phyloP scores from a whole-genome alignment of 2,797 vertebrate genomes.

The Triplophysa yarkandensis region DNA sequence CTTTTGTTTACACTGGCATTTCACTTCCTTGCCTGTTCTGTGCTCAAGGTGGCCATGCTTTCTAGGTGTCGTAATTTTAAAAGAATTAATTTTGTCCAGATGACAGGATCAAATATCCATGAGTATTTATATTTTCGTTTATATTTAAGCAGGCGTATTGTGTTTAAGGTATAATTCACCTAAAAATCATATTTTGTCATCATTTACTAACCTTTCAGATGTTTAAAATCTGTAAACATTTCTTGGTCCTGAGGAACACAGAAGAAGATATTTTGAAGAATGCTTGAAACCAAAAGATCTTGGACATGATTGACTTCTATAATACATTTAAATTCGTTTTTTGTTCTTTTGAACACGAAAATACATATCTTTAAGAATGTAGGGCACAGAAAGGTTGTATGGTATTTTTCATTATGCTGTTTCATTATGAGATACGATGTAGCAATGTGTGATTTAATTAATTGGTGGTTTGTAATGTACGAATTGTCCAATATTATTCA shows the following conservation, averaged over 20 bases:
- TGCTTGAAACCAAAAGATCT: too few relatives aligned
- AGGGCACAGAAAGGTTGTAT: background rate
- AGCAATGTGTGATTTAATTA: background rate
- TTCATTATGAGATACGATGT: background rate
- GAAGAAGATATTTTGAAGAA: too few relatives aligned
- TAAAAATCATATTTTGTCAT: too few relatives aligned
- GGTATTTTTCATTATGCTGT: background rate
- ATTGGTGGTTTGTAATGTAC: background rate
- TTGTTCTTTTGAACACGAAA: too few relatives aligned
- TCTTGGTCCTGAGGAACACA: too few relatives aligned
- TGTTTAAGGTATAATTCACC: too few relatives aligned
- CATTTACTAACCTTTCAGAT: too few relatives aligned
- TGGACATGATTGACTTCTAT: too few relatives aligned
- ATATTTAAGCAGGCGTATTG: conserved; percentile 3
- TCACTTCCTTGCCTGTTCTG: conserved; percentile 5
- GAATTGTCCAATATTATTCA: background rate
- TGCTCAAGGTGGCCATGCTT: conserved; percentile 22
- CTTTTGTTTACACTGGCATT: conserved; percentile 32
- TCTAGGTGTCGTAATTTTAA: conserved; percentile 2
- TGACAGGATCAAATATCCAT: conserved; percentile 10
- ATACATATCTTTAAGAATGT: background rate
- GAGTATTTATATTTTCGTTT: conserved; percentile 14
- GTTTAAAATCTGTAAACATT: too few relatives aligned
- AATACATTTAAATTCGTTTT: too few relatives aligned
- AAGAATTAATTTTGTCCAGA: background rate